phyloP scores from a whole-genome alignment of 1,140 invertebrate species.

The Stenopsyche tienmushanensis region DNA sequence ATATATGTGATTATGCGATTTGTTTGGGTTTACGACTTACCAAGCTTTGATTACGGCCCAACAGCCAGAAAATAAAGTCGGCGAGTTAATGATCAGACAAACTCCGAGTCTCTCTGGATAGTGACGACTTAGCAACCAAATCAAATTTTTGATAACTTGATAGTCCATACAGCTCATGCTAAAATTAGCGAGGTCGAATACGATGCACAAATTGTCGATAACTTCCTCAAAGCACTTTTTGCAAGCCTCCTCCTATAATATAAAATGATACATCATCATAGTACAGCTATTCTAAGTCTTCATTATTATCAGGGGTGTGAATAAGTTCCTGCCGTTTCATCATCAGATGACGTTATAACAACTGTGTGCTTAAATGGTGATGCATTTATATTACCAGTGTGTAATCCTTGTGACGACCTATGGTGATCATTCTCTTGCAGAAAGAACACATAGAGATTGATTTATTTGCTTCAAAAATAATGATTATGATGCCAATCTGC shows the following conservation, averaged over 20 bases:
- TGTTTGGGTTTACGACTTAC: too few relatives aligned
- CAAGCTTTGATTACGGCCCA: slow-evolving; percentile 73
- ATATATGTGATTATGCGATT: background rate
- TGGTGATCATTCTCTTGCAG: too few relatives aligned
- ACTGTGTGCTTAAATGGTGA: too few relatives aligned
- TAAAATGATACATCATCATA: background rate
- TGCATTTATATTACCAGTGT: too few relatives aligned
- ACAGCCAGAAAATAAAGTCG: slow-evolving; percentile 69
- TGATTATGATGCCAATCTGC: too few relatives aligned
- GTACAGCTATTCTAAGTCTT: too few relatives aligned
- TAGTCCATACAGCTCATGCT: slow-evolving; percentile 75
- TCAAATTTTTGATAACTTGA: slow-evolving; percentile 73
- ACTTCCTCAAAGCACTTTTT: slow-evolving; percentile 77
- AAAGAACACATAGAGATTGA: too few relatives aligned
- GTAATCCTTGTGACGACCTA: too few relatives aligned
- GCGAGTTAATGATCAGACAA: slow-evolving; percentile 71
- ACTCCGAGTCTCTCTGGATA: slow-evolving; percentile 76
- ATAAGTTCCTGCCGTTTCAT: too few relatives aligned
- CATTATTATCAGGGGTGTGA: too few relatives aligned
- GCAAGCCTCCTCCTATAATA: slow-evolving; percentile 67
- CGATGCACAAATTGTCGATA: slow-evolving; percentile 74
- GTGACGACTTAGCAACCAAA: slow-evolving; percentile 71
- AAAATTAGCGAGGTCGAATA: slow-evolving; percentile 74
- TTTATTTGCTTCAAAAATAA: too few relatives aligned
- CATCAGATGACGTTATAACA: too few relatives aligned